phyloP scores from a whole-genome alignment of 2,888 invertebrate genomes.

The Xestia xanthographa region DNA sequence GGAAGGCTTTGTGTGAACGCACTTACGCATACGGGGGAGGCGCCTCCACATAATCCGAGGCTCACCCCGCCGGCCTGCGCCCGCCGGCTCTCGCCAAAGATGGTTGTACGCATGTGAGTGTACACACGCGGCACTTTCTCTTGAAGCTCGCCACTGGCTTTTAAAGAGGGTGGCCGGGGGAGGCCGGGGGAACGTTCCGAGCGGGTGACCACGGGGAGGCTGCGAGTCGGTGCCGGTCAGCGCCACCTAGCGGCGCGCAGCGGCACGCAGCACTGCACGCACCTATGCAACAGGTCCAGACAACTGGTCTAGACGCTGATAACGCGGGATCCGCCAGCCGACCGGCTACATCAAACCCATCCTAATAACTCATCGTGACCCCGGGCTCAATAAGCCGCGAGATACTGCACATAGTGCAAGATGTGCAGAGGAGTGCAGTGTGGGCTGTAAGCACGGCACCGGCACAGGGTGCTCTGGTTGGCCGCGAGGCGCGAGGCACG shows the following conservation, averaged over 20 bases:
- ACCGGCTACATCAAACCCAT: slow-evolving; percentile 26
- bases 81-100: slow-evolving; percentile 85
- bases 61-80: slow-evolving; percentile 80
- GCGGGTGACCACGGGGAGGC: slow-evolving; percentile 91
- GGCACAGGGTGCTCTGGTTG: slow-evolving; percentile 44
- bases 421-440: slow-evolving; percentile 51
- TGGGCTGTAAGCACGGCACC: slow-evolving; percentile 34
- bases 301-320: slow-evolving; percentile 63
- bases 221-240: slow-evolving; percentile 77
- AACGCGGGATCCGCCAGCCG: slow-evolving; percentile 32
- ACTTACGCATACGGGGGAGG: slow-evolving; percentile 89
- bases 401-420: slow-evolving; percentile 2
- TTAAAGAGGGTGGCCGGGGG: slow-evolving; percentile 88
- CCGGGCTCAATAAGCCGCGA: slow-evolving; percentile 5
- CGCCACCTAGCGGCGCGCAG: slow-evolving; percentile 73
- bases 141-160: slow-evolving; percentile 91
- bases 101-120: slow-evolving; percentile 89
- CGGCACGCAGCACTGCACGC: slow-evolving; percentile 55
- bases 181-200: slow-evolving; percentile 83
- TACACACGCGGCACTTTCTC: slow-evolving; percentile 91
- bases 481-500: slow-evolving; percentile 58
- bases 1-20: slow-evolving; percentile 89
- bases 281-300: slow-evolving; percentile 64
- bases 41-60: slow-evolving; percentile 88
- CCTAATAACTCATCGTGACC: slow-evolving; percentile 6